Evolutionary conservation across 2,888 invertebrate genomes (phyloP).

Genomic region (Habroteleia sp.): DNA sequence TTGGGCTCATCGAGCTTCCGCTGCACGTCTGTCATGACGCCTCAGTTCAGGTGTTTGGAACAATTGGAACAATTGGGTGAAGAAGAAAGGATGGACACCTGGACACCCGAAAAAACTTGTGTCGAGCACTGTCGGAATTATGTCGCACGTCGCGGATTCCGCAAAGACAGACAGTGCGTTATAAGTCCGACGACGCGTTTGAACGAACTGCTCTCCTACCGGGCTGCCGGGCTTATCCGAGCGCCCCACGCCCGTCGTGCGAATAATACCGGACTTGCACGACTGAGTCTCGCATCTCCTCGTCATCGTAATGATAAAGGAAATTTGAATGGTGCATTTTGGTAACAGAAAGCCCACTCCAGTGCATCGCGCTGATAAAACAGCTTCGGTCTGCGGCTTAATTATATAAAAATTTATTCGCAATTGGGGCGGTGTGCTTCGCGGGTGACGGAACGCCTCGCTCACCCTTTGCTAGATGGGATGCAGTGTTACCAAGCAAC

Average conservation of each 20-base stretch:
- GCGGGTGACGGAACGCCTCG: neutral
- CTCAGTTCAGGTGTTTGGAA: conserved; percentile 14
- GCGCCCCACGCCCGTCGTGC: conserved; percentile 69
- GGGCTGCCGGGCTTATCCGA: conserved; percentile 71
- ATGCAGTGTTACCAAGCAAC: no score
- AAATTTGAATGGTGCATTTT: conserved; percentile 45
- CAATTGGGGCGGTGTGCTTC: conserved; percentile 1
- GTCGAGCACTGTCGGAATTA: conserved; percentile 35
- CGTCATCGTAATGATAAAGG: conserved; percentile 34
- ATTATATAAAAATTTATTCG: conserved; percentile 6
- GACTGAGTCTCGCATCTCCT: conserved; percentile 36
- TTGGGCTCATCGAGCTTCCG: conserved; percentile 68
- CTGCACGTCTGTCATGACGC: conserved; percentile 76
- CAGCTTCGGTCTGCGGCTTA: conserved; percentile 18
- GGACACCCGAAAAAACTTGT: conserved; percentile 53
- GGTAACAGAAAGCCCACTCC: conserved; percentile 7
- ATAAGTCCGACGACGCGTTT: conserved; percentile 73
- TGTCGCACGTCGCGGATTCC: conserved; percentile 29
- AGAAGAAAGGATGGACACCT: conserved; percentile 51
- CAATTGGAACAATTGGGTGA: conserved; percentile 14
- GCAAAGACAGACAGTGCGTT: conserved; percentile 56
- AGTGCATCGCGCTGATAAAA: neutral
- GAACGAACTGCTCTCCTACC: conserved; percentile 74
- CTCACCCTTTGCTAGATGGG: conserved; percentile 12
- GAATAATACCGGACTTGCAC: conserved; percentile 68